A percentile compares a stretch with the other conserved stretches of the same genome.
phyloP scores from a whole-genome alignment of 2,888 invertebrate species.

The Napeogenes sylphis region DNA sequence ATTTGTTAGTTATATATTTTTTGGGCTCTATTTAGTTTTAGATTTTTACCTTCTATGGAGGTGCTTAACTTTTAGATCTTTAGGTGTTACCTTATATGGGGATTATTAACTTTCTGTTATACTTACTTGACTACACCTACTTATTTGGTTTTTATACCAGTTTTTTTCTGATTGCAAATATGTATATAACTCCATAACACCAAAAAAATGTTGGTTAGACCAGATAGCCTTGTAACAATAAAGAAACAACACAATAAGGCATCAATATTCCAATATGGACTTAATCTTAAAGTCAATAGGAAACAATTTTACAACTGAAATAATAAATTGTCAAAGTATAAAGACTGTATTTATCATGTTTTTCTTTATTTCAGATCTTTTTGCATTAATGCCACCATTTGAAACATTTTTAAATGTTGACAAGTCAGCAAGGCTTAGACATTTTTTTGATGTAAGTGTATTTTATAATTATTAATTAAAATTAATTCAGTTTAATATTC shows the following conservation, averaged over 20 bases:
- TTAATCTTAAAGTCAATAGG: background rate
- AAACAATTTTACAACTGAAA: background rate
- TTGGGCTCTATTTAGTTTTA: background rate
- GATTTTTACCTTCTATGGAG: constrained; percentile 6
- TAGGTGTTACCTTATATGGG: constrained; percentile 6
- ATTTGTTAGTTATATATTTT: background rate
- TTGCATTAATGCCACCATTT: constrained; percentile 90
- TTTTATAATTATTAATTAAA: constrained; percentile 7
- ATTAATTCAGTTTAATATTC: constrained; percentile 4
- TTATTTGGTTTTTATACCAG: background rate
- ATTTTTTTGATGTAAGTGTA: constrained; percentile 87
- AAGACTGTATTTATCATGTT: background rate
- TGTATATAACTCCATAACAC: too few relatives aligned
- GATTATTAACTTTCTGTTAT: constrained; percentile 10
- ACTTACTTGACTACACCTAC: constrained; percentile 5
- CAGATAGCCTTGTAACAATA: too few relatives aligned
- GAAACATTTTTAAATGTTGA: constrained; percentile 91
- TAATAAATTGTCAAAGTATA: background rate
- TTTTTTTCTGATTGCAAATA: background rate
- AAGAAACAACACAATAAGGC: too few relatives aligned
- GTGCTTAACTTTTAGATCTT: background rate
- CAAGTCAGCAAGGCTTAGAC: constrained; percentile 84
- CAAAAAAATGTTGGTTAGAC: too few relatives aligned
- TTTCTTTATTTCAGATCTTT: constrained; percentile 79
- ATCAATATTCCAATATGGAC: background rate